Evolutionary conservation across 2,113 vertebrate species (phyloP).

Genomic region (Phrynosoma platyrhinos): DNA sequence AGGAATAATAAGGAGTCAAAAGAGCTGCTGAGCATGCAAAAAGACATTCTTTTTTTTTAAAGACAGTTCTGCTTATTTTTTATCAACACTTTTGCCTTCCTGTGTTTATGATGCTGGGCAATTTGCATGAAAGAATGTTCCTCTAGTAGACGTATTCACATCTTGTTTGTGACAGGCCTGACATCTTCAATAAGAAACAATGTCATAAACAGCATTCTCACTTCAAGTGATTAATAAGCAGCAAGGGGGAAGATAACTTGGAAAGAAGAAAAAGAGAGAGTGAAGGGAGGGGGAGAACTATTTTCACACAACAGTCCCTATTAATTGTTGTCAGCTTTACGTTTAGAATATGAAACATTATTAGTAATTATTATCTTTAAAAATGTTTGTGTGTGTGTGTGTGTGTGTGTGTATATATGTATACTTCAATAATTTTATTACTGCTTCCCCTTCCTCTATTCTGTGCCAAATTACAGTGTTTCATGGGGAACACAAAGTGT

Average conservation of each 20-base stretch:
- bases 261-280: neutral
- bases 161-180: constrained; percentile 43
- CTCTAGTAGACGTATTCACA: constrained; percentile 36
- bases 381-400: neutral
- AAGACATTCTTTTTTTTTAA: neutral
- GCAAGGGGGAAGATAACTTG: neutral
- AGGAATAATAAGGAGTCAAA: constrained; percentile 23
- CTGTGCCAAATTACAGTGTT: neutral
- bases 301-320: constrained; percentile 20
- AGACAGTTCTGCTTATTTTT: constrained; percentile 17
- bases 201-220: constrained; percentile 41
- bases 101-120: constrained; percentile 4
- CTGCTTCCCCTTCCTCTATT: neutral
- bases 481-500: neutral
- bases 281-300: neutral
- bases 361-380: too few relatives aligned
- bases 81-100: constrained; percentile 16
- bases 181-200: constrained; percentile 51
- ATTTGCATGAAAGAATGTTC: constrained; percentile 34
- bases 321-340: constrained; percentile 21
- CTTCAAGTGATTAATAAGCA: constrained; percentile 53
- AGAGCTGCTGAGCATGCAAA: neutral
- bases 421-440: neutral
- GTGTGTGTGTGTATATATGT: neutral
- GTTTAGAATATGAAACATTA: too few relatives aligned